A percentile compares a stretch with the other conserved stretches of the same genome.
Conservation (phyloP, 1,140 invertebrate species). For the Drosophila parabipectinata region DNA sequence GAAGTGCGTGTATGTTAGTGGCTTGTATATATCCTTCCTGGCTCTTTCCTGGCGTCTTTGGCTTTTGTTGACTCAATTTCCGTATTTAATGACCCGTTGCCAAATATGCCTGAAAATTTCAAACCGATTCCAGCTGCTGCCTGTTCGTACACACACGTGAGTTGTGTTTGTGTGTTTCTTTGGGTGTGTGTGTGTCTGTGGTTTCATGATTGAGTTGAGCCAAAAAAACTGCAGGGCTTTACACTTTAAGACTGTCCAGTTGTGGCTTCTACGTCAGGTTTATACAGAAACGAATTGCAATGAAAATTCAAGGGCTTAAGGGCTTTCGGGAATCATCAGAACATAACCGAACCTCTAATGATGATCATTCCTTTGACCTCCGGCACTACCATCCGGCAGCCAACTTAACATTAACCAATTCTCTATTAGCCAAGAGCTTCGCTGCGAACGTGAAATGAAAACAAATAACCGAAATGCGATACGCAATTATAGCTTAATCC, state of each 20-base stretch:
- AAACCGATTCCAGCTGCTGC: constrained; percentile 54
- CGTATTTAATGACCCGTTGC: constrained; percentile 82
- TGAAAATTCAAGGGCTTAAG: constrained; percentile 35
- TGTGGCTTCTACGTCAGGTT: constrained; percentile 13
- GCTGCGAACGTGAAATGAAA: constrained; percentile 59
- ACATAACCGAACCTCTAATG: constrained; percentile 29
- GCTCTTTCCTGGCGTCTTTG: constrained; percentile 64
- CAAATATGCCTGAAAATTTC: constrained; percentile 75
- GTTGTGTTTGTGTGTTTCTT: constrained; percentile 7
- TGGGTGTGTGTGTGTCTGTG: constrained; percentile 16
- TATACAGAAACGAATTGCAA: constrained; percentile 23
- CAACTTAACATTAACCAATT: constrained; percentile 11
- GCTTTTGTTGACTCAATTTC: constrained; percentile 83
- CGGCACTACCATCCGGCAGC: not conserved
- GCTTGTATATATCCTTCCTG: constrained; percentile 67
- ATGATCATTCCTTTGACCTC: constrained; percentile 13
- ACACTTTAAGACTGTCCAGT: constrained; percentile 14
- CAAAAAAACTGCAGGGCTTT: constrained; percentile 17
- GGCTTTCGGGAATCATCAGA: constrained; percentile 50
- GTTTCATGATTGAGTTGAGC: constrained; percentile 52
- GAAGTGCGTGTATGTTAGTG: constrained; percentile 52
- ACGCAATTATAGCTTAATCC: constrained; percentile 81
- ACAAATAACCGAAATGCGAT: constrained; percentile 75
- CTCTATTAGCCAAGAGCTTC: constrained; percentile 7
- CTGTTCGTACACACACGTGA: not conserved